phyloP scores from a whole-genome alignment of 2,888 invertebrate genomes.

The Mimumesa dahlbomi region DNA sequence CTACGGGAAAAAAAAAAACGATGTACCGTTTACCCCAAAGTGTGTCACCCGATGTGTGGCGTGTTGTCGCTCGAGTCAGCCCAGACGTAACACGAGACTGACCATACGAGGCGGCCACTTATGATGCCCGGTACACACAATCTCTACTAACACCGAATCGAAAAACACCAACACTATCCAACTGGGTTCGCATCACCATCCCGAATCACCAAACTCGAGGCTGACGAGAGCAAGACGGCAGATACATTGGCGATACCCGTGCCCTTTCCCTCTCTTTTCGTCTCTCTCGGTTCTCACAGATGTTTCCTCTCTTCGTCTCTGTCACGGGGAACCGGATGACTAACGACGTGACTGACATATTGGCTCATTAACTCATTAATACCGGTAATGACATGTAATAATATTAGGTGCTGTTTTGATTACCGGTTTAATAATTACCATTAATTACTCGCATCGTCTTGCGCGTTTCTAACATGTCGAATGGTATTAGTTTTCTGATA shows the following conservation, averaged over 20 bases:
- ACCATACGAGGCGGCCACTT: constrained; percentile 66
- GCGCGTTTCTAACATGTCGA: no score
- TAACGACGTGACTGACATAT: no score
- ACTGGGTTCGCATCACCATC: constrained; percentile 16
- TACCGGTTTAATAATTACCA: no score
- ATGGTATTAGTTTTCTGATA: no score
- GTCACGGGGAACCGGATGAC: no score
- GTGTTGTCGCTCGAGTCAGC: constrained; percentile 62
- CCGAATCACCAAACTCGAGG: constrained; percentile 24
- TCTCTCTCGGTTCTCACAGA: no score
- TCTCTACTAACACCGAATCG: constrained; percentile 42
- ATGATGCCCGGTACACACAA: constrained; percentile 46
- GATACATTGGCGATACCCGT: not conserved
- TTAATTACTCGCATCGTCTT: no score
- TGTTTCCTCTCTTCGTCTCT: no score
- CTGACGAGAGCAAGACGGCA: not conserved
- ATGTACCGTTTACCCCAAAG: constrained; percentile 47
- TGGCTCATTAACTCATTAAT: no score
- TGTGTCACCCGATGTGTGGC: constrained; percentile 71
- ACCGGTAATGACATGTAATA: no score
- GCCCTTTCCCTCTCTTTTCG: no score
- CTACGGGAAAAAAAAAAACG: constrained; percentile 16
- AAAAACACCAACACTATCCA: constrained; percentile 35
- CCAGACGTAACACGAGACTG: constrained; percentile 76
- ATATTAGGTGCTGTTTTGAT: no score